Base-by-base conservation (phyloP, 2,113 vertebrate genomes). In the Holacanthus passer region DNA sequence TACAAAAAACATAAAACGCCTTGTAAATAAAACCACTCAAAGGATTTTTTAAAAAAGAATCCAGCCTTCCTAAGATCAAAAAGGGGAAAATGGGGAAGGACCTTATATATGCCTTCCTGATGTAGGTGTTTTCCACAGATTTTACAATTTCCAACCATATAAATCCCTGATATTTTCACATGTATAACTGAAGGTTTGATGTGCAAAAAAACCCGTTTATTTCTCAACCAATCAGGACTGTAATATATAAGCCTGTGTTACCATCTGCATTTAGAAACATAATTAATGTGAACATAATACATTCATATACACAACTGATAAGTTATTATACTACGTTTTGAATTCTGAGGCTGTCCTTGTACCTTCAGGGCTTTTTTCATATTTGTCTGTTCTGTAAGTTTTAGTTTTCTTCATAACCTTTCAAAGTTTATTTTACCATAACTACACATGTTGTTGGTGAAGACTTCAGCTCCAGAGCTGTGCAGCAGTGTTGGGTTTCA, bases 401-500 rank as follows among this genome's bases (percentile, higher is more conserved):
- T 4, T 3, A 6, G 8, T 59, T 62, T 10, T 24, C 14, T 16
- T 0, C 29, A 4, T 2, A 77, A 27, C 2, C 31, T 43, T 32
- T 56, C 14, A 45, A 29, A 37, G 20, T 41, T 16, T 6, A 39
- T 39, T 27, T 13, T 7, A 5, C 19, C 11, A 5, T 5, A 2
- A 2, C 19, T 27, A 3, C 20, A 56, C 11, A 39, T 66, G 60
- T 62, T 56, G 29, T 66, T 3, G 14, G 17, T 7, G 55, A 32
- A 19, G 24, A 27, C 31, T 20, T 45, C 82, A 50, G 74, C 62
- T 9, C 1, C 41, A 6, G 29, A 53, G 31, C 55, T 17, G n/a
- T 1, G 16, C 7, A 20, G 65, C 43, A 55, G 89, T 88, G 55
- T 93, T 84, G 78, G 84, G 1, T 91, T 94, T 90, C 89, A 86